Evolutionary conservation across 2,113 vertebrate genomes (phyloP), one percentile per base, ranked within the genome.

Genomic region (Callospermophilus lateralis): DNA sequence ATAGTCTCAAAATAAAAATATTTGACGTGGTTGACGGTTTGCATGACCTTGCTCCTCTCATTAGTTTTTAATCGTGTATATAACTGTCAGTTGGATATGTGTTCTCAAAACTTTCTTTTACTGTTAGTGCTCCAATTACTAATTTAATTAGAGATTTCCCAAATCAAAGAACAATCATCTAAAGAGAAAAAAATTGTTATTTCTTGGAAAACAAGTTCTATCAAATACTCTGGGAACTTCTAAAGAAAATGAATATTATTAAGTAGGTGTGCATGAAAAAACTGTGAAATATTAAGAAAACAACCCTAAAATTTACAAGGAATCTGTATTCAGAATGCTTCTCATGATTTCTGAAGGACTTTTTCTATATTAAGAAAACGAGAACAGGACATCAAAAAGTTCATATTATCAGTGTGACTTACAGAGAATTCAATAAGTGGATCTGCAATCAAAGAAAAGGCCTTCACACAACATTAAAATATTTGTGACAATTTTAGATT

Each of bases 161-260:
- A 76, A 96, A 84, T 51, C 48, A 95, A 95, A 92, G 48, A 72
- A 55, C n/a, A 53, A 37, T 81, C 74, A 58, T 84, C 67, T 94
- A 61, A 94, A 92, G 72, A 87, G 72, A 94, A 89, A 34, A 90
- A 80, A 61, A 5, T 32, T 84, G 28, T 90, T 51, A 79, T 84
- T 87, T 89, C 65, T 74, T 72, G n/a, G n/a, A 94, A 89, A 93
- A 45, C 4, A 8, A 45, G 39, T 22, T 74, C 65, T n/a, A 16
- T 70, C 34, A 95, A 53, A 89, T 80, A 77, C 7, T 80, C 20
- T 89, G n/a, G 6, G 88, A 85, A 83, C 0, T 96, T 95, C 8
- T 58, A 53, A 81, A 84, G 37, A 67, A 39, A 65, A 20, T 53
- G 79, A 84, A 45, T 79, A 89, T 12, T 93, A 26, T 48, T 89